Base-by-base conservation (phyloP, 1,140 invertebrate genomes). In the Pseudomyrmex gracilis region DNA sequence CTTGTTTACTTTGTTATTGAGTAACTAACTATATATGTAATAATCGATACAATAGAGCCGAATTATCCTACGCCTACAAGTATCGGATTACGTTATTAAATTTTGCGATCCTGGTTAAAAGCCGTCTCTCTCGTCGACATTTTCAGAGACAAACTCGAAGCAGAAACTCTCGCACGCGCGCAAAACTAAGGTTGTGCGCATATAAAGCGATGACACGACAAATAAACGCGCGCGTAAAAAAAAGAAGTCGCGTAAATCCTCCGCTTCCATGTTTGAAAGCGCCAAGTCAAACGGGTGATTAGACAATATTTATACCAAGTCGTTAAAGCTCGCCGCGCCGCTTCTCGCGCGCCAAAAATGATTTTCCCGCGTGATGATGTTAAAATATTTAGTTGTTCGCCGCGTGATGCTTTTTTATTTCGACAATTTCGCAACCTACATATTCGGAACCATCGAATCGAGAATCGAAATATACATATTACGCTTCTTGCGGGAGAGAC, bases 351-450 rank as follows among this genome's bases (percentile, higher is more conserved):
- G 24, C 2, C 47, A n/a, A 67, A 51, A 76, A 45, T n/a, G 13
- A 53, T 51, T 43, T 55, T 1, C 13, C 17, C 7, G n/a, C 13
- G 9, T 0, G 58, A 2, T 15, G 9, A 13, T 22, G 24, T 55
- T 77, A 67, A 68, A 77, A 77, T 68, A 77, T 68, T 68, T 68
- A 77, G 57, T 5, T 7, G 17, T 55, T 77, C 10, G 12, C 24
- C 61, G 60, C 60, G 61, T 45, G 47, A n/a, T 24, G n/a, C 1
- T 15, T 12, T 71, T 60, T 45, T 43, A 68, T 80, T 58, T 24
- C 43, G 15, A 70, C 66, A 70, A 60, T 80, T 60, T 60, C 51
- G 12, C 60, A 53, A 80, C 76, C 76, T 17, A 71, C 22, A 71
- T 78, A 67, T 34, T 24, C 61, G 15, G 13, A 5, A n/a, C 15